These are phyloP conservation scores for Bombus waltoni DNA, from an alignment of 1,140 invertebrate species.

Conservation along the genomic window DNA sequence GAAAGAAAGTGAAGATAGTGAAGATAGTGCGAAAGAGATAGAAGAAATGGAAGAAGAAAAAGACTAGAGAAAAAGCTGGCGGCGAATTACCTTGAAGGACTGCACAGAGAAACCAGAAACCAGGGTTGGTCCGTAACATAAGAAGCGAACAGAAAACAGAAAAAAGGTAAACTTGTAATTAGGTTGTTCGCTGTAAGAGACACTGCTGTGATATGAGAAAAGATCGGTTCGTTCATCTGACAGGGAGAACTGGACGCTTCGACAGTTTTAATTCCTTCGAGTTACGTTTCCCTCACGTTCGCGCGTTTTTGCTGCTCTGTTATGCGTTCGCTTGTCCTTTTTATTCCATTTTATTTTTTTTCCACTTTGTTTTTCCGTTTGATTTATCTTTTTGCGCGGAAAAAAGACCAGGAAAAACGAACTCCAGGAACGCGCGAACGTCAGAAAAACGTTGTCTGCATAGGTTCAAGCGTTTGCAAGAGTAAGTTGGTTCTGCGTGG, in stretches of 20 bases:
- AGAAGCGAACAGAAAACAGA: conserved; percentile 80
- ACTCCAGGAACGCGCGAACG: neutral
- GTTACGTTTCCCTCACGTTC: conserved; percentile 2
- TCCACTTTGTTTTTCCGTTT: neutral
- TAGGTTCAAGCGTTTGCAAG: conserved; percentile 31
- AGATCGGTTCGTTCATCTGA: conserved; percentile 35
- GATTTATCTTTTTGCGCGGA: neutral
- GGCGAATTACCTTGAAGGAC: conserved; percentile 80
- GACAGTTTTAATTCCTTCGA: conserved; percentile 18
- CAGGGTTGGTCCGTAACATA: conserved; percentile 78
- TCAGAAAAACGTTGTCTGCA: conserved; percentile 17
- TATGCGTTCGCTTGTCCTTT: neutral
- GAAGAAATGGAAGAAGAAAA: conserved; percentile 49
- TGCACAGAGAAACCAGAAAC: conserved; percentile 80
- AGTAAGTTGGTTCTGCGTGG: conserved; percentile 23
- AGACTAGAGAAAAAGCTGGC: conserved; percentile 71
- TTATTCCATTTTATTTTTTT: neutral
- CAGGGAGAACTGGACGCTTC: neutral
- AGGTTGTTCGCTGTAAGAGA: conserved; percentile 71
- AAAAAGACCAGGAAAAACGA: neutral
- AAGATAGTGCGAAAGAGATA: conserved; percentile 17
- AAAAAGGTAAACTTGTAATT: conserved; percentile 77
- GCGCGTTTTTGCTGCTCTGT: neutral
- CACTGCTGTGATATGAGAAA: conserved; percentile 53
- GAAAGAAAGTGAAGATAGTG: conserved; percentile 6